Evolutionary conservation across 2,797 vertebrate species (phyloP).

Genomic region (Hemibagrus guttatus): DNA sequence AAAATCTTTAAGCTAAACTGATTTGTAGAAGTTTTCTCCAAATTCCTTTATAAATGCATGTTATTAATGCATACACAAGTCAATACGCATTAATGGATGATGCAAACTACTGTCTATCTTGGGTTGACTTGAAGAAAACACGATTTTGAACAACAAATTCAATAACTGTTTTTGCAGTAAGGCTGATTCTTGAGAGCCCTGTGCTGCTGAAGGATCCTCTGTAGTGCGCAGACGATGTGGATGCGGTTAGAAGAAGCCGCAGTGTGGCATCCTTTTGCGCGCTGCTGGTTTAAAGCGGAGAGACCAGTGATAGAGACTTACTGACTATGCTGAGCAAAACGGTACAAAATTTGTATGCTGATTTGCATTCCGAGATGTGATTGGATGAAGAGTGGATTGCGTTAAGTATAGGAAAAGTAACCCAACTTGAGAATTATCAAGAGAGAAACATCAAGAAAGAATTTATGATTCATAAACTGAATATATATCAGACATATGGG

Average conservation of each 20-base stretch:
- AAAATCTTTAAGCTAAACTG: not conserved
- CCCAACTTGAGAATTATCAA: not conserved
- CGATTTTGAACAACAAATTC: not conserved
- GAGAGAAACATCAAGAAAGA: not conserved
- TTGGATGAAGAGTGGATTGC: not conserved
- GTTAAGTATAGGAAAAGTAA: not conserved
- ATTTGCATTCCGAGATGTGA: not conserved
- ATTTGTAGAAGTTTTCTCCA: not conserved
- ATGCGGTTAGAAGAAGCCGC: not conserved
- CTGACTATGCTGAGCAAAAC: constrained; percentile 15
- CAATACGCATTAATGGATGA: not conserved
- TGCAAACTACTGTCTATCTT: not conserved
- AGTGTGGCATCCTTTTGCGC: constrained; percentile 22
- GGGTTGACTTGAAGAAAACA: not conserved
- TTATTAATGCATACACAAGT: not conserved
- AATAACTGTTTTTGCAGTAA: no score
- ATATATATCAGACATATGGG: not conserved
- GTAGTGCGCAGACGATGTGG: not conserved
- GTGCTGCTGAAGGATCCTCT: not conserved
- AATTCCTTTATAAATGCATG: not conserved
- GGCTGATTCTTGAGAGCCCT: not conserved
- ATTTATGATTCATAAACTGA: not conserved
- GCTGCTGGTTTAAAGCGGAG: not conserved
- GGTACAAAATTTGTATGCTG: not conserved
- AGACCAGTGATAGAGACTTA: not conserved